Evolutionary conservation across 1,140 invertebrate genomes (phyloP).

Genomic region (Drosophila lacertosa): DNA sequence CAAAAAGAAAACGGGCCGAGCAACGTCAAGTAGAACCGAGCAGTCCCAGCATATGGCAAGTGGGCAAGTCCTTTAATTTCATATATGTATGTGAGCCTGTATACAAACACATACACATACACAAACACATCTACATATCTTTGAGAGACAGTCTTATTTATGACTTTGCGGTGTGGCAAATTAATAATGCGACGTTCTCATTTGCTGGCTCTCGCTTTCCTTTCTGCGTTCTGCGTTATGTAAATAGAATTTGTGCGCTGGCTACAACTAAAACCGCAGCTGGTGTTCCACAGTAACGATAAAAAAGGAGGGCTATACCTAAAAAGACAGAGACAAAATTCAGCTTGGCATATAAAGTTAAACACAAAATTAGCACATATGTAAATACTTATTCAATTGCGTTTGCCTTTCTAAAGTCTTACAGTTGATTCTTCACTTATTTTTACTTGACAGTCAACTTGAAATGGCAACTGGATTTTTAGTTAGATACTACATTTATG

Average conservation of each 20-base stretch:
- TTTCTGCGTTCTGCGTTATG: constrained; percentile 31
- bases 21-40: constrained; percentile 35
- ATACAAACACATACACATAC: constrained; percentile 7
- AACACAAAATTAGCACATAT: not conserved
- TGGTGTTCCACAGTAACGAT: constrained; percentile 14
- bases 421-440: too few species aligned
- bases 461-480: too few species aligned
- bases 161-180: constrained; percentile 77
- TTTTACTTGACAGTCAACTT: too few species aligned
- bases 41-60: constrained; percentile 63
- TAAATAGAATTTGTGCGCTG: constrained; percentile 42
- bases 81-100: constrained; percentile 30
- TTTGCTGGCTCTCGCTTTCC: constrained; percentile 47
- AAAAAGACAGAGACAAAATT: not conserved
- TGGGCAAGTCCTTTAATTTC: constrained; percentile 73
- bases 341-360: not conserved
- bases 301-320: not conserved
- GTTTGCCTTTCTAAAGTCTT: not conserved
- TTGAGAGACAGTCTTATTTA: constrained; percentile 61
- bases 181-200: constrained; percentile 80
- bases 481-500: too few species aligned
- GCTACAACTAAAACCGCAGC: constrained; percentile 59
- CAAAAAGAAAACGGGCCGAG: constrained; percentile 30
- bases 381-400: not conserved
- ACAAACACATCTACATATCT: constrained; percentile 31